Percentiles rank a stretch among this genome's conserved stretches.
These are phyloP conservation scores for Meteorus colon DNA, from an alignment of 2,888 invertebrate species.

Conservation along the genomic window DNA sequence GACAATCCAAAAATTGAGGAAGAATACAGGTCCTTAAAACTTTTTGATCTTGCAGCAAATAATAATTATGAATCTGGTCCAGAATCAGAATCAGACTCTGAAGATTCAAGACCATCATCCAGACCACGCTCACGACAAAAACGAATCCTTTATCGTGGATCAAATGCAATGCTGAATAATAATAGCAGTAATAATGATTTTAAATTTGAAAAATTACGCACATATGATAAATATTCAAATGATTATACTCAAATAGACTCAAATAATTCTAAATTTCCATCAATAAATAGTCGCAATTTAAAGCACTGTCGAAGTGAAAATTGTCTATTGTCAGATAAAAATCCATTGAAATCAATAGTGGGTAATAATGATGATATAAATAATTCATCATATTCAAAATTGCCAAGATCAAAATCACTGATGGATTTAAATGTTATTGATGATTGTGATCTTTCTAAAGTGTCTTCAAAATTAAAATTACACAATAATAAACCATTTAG, in stretches of 20 bases:
- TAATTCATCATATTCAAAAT: conserved; percentile 40
- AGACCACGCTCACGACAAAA: conserved; percentile 57
- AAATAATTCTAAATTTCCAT: conserved; percentile 13
- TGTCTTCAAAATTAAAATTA: conserved; percentile 36
- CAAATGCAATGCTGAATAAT: background rate
- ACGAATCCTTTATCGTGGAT: conserved; percentile 36
- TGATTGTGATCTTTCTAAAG: conserved; percentile 41
- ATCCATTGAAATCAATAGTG: conserved; percentile 55
- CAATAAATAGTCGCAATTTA: conserved; percentile 19
- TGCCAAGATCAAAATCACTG: conserved; percentile 63
- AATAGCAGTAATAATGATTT: background rate
- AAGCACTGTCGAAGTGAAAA: conserved; percentile 60
- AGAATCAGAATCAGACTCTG: conserved; percentile 64
- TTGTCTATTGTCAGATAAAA: conserved; percentile 57
- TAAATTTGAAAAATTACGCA: conserved; percentile 24
- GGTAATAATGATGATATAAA: conserved; percentile 46
- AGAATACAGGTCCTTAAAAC: conserved; percentile 60
- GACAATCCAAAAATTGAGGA: conserved; percentile 52
- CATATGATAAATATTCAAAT: conserved; percentile 19
- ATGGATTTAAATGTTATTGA: conserved; percentile 59
- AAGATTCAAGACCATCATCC: conserved; percentile 66
- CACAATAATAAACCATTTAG: conserved; percentile 31
- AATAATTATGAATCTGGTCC: conserved; percentile 70
- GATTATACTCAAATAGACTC: conserved; percentile 20
- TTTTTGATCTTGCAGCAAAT: conserved; percentile 67